Conservation (phyloP, 2,888 invertebrate species). For the Epistrophella euchroma region DNA sequence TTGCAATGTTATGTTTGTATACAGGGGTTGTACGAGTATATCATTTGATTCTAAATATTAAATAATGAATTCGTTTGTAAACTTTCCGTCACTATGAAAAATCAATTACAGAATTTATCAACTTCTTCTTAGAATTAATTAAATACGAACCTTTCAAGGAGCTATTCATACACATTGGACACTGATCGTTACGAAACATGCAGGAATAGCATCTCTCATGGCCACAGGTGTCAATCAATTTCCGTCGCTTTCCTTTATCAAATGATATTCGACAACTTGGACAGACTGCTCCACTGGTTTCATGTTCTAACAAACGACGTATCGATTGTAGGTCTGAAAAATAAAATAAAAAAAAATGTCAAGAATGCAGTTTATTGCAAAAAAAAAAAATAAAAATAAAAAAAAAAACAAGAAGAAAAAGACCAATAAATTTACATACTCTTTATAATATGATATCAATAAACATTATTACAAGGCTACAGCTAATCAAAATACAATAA, state of each 20-base stretch:
- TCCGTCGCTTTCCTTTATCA: slow-evolving; percentile 97
- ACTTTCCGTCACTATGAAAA: slow-evolving; percentile 5
- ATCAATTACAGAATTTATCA: not conserved
- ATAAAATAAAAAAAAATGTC: slow-evolving; percentile 38
- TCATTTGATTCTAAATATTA: too few relatives aligned
- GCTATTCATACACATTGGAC: slow-evolving; percentile 90
- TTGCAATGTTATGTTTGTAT: too few relatives aligned
- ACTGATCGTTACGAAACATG: slow-evolving; percentile 95
- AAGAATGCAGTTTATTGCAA: slow-evolving; percentile 44
- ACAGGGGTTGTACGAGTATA: too few relatives aligned
- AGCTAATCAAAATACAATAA: slow-evolving; percentile 65
- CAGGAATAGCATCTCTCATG: slow-evolving; percentile 98
- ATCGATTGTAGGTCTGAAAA: slow-evolving; percentile 93
- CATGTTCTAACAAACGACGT: slow-evolving; percentile 90
- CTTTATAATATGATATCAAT: slow-evolving; percentile 41
- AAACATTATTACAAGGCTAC: slow-evolving; percentile 55
- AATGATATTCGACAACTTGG: slow-evolving; percentile 96
- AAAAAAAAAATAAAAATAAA: slow-evolving; percentile 13
- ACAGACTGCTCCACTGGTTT: slow-evolving; percentile 89
- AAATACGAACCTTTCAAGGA: slow-evolving; percentile 81
- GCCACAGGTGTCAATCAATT: slow-evolving; percentile 97
- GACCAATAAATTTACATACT: slow-evolving; percentile 48
- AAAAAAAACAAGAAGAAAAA: not conserved
- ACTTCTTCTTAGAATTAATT: not conserved
- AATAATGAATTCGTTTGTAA: too few relatives aligned